A percentile compares a stretch with the other conserved stretches of the same genome.
These are phyloP conservation scores for Cassiopea xamachana DNA, from an alignment of 30 jellyfish, hydroid and myxozoan genomes.

Conservation along the genomic window DNA sequence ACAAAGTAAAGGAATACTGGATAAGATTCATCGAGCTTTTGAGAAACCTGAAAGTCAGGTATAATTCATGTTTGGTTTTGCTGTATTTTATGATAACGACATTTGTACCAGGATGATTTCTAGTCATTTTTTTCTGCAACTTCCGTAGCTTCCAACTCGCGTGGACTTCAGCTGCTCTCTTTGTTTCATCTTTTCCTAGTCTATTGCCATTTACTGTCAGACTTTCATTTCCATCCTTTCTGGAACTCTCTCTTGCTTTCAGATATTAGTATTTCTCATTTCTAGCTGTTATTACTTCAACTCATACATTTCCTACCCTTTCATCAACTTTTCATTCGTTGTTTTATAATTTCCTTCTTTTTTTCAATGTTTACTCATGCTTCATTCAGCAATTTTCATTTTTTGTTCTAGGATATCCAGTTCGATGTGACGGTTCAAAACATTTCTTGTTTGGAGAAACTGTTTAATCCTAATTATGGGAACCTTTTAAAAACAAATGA, in stretches of 20 bases:
- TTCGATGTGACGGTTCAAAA: slow-evolving; percentile 68
- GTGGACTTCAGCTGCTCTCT: not conserved
- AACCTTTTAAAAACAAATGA: slow-evolving; percentile 72
- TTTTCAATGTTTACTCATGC: not conserved
- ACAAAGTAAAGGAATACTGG: slow-evolving; percentile 40
- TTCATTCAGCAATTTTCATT: not conserved
- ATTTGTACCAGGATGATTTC: no score
- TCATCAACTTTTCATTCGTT: not conserved
- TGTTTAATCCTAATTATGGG: slow-evolving; percentile 80
- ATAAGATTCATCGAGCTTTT: slow-evolving; percentile 28
- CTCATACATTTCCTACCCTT: not conserved
- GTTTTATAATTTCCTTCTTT: not conserved
- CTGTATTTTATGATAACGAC: no score
- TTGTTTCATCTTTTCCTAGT: not conserved
- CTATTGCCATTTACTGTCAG: not conserved
- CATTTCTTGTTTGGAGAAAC: slow-evolving; percentile 68
- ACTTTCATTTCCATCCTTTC: not conserved
- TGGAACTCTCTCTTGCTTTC: not conserved
- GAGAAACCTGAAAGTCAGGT: slow-evolving; percentile 22
- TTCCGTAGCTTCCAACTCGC: no score
- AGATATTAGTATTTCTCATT: not conserved
- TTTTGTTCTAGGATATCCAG: slow-evolving; percentile 56
- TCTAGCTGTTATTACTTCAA: not conserved
- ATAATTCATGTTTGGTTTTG: not conserved
- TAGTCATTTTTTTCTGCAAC: no score